These are phyloP conservation scores for Masnerella sp. DNA, from an alignment of 2,888 invertebrate genomes.

Conservation along the genomic window DNA sequence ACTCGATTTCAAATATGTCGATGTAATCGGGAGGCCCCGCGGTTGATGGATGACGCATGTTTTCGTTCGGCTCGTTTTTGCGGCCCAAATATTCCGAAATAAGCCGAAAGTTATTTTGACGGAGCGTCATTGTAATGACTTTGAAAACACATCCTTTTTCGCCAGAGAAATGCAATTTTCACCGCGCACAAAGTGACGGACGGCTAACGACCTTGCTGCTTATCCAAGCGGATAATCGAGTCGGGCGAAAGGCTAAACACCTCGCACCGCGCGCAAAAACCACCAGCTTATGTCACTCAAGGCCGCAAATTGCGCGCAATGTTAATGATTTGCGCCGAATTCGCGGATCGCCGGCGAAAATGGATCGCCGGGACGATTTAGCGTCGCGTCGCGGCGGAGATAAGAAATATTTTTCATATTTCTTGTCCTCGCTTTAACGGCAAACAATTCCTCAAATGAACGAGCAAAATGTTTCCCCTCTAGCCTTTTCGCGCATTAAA, in stretches of 20 bases:
- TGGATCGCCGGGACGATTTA: slow-evolving; percentile 24
- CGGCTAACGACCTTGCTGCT: slow-evolving; percentile 61
- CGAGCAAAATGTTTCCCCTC: slow-evolving; percentile 54
- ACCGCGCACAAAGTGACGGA: slow-evolving; percentile 58
- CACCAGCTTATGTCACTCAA: slow-evolving; percentile 57
- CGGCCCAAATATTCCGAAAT: slow-evolving; percentile 37
- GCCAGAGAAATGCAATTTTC: slow-evolving; percentile 56
- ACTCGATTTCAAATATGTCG: slow-evolving; percentile 20
- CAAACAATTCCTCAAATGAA: slow-evolving; percentile 50
- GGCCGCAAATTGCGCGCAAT: slow-evolving; percentile 47
- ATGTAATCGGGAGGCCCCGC: slow-evolving; percentile 24
- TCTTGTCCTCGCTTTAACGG: slow-evolving; percentile 16
- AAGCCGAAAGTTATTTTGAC: slow-evolving; percentile 49
- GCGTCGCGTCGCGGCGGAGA: slow-evolving; percentile 5
- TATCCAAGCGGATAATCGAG: slow-evolving; percentile 61
- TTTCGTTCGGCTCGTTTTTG: slow-evolving; percentile 28
- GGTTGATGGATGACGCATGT: slow-evolving; percentile 30
- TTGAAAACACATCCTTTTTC: slow-evolving; percentile 47
- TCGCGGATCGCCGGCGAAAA: slow-evolving; percentile 2
- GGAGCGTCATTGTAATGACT: slow-evolving; percentile 47
- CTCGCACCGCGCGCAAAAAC: slow-evolving; percentile 48
- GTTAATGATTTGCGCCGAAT: slow-evolving; percentile 43
- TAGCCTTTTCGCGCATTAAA: slow-evolving; percentile 47
- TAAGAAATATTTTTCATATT: slow-evolving; percentile 33
- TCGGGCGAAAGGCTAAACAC: slow-evolving; percentile 60